These are phyloP conservation scores for Microplitis deprimator DNA, from an alignment of 2,888 invertebrate genomes.

Conservation along the genomic window DNA sequence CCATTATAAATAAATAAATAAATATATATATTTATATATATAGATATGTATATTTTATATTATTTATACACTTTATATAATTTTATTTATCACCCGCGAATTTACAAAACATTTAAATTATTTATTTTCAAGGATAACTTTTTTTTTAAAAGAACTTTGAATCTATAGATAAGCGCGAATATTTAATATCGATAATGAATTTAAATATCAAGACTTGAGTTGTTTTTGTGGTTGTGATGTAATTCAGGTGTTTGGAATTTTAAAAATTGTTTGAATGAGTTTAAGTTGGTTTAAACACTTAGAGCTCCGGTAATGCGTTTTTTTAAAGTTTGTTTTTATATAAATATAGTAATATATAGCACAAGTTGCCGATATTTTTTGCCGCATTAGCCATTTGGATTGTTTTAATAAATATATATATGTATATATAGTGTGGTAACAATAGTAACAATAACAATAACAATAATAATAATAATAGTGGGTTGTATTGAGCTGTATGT, in stretches of 20 bases:
- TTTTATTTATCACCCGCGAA: background rate
- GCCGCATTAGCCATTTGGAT: background rate
- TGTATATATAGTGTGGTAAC: background rate
- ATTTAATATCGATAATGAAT: background rate
- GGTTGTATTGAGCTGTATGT: background rate
- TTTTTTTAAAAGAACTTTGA: slow-evolving; percentile 5
- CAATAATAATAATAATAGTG: background rate
- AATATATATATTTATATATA: slow-evolving; percentile 20
- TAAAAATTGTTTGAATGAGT: background rate
- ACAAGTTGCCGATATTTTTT: background rate
- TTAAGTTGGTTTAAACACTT: background rate
- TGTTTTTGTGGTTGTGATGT: background rate
- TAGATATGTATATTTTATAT: background rate
- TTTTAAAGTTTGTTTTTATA: background rate
- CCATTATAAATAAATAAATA: slow-evolving; percentile 44
- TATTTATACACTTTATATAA: background rate
- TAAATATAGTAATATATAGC: background rate
- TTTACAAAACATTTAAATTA: background rate
- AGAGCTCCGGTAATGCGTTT: background rate
- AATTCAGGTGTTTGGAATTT: background rate
- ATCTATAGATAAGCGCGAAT: slow-evolving; percentile 9
- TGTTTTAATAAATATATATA: background rate
- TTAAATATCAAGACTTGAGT: background rate
- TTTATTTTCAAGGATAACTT: background rate
- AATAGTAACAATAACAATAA: background rate